Base-by-base conservation (phyloP, 1,140 invertebrate genomes). In the Rhysida immarginata region DNA sequence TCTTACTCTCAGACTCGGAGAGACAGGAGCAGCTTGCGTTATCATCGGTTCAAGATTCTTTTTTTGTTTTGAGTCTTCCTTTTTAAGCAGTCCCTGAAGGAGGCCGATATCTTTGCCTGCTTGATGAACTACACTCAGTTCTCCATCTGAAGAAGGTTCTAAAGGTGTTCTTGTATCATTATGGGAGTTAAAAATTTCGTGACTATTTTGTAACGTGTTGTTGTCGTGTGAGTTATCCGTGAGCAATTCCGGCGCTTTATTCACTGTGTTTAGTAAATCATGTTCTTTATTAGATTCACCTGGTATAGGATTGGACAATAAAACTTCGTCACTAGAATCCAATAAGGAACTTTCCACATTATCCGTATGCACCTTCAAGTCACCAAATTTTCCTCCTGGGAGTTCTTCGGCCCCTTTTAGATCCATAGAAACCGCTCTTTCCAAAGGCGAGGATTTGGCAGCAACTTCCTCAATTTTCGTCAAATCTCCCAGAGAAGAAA, bases 391-490 rank as follows among this genome's bases (percentile, higher is more conserved):
- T 46, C 46, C 55, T 5, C 26, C 21, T 26, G 25, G 14, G 2
- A 45, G 35, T 16, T 3, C 53, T 42, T 83, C 81, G 16, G 81
- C 81, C 26, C 54, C 49, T 16, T 56, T 66, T 65, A 88, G 81
- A 58, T 88, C 86, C 13, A 88, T 68, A 60, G 85, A 88, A 63
- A 87, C 83, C 0, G 86, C 84, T 58, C 86, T 75, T 69, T 88
- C 85, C 21, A 88, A 68, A 23, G 79, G 57, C 8, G 48, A 61
- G 20, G 82, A 27, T 75, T 72, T n/a, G 65, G 67, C 45, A 60
- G 65, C 60, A 57, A 69, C 71, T 2, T 76, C 71, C 59, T 84
- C 81, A 58, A 86, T 79, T 65, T 80, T 81, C 0, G 84, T 85
- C 26, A 88, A 68, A 68, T 88, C 86, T 2, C 84, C 85, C 1